phyloP scores from a whole-genome alignment of 1,140 invertebrate genomes.

The Lepidurus couesii region DNA sequence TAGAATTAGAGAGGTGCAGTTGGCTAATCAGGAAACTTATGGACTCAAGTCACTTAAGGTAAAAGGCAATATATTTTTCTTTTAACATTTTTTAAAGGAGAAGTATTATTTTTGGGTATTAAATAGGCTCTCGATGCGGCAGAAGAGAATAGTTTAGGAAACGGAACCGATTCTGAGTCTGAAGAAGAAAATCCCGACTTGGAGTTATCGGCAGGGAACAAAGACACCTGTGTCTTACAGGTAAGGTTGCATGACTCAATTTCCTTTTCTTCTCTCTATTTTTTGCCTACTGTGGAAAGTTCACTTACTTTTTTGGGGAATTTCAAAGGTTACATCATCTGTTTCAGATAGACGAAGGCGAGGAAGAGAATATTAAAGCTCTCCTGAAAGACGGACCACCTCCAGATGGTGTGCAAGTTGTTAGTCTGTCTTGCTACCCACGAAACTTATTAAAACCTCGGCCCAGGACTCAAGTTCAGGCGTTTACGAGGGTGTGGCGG shows the following conservation, averaged over 20 bases:
- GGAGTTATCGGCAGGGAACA: conserved; percentile 69
- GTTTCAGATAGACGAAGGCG: conserved; percentile 71
- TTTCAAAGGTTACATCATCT: background rate
- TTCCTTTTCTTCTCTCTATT: background rate
- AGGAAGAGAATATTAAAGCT: conserved; percentile 73
- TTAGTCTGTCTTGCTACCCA: conserved; percentile 74
- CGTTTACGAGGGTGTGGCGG: conserved; percentile 79
- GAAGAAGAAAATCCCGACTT: conserved; percentile 63
- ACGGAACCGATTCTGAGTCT: conserved; percentile 55
- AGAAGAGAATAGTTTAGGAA: conserved; percentile 26
- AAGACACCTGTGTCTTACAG: conserved; percentile 77
- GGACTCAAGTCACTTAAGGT: conserved; percentile 49
- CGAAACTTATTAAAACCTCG: conserved; percentile 54
- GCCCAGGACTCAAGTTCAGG: conserved; percentile 68
- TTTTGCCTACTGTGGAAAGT: background rate
- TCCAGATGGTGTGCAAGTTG: conserved; percentile 72
- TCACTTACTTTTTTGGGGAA: background rate
- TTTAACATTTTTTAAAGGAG: background rate
- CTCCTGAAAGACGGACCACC: conserved; percentile 69
- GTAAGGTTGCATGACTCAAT: conserved; percentile 44
- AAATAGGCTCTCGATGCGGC: conserved; percentile 21
- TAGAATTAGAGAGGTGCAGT: conserved; percentile 56
- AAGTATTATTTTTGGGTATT: background rate
- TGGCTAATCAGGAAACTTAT: conserved; percentile 61
- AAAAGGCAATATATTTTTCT: background rate